These are phyloP conservation scores for Gnatocerus cornutus DNA, from an alignment of 2,888 invertebrate genomes.

Conservation along the genomic window DNA sequence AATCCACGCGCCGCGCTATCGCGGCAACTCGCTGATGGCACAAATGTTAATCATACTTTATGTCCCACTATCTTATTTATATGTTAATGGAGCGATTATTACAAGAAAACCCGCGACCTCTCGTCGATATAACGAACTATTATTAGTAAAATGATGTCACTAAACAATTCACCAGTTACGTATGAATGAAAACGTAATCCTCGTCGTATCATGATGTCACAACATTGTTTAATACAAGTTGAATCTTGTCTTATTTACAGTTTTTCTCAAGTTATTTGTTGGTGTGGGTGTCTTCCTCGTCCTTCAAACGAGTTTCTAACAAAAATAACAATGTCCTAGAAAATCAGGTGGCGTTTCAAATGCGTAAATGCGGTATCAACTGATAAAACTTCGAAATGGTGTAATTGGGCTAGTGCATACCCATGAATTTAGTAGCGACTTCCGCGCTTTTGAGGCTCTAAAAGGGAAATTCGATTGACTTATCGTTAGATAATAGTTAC, in stretches of 20 bases:
- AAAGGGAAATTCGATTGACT: not conserved
- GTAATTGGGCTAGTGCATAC: not conserved
- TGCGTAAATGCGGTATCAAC: conserved; percentile 19
- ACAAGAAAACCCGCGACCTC: conserved; percentile 43
- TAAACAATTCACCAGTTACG: conserved; percentile 50
- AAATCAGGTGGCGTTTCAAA: conserved; percentile 43
- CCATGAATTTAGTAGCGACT: not conserved
- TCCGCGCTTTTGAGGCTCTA: not conserved
- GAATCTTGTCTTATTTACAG: conserved; percentile 15
- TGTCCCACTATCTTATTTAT: conserved; percentile 27
- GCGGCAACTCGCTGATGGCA: not conserved
- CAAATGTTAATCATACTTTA: conserved; percentile 21
- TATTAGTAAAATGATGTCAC: conserved; percentile 56
- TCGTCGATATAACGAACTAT: conserved; percentile 43
- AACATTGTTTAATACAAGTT: conserved; percentile 28
- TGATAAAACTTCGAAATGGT: not conserved
- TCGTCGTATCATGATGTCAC: conserved; percentile 43
- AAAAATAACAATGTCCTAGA: conserved; percentile 24
- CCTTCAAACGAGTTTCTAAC: conserved; percentile 36
- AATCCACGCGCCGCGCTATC: not conserved
- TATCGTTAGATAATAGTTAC: too few species aligned
- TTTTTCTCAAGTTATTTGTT: conserved; percentile 10
- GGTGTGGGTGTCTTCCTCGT: conserved; percentile 33
- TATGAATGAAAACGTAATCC: conserved; percentile 57
- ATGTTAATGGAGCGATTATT: conserved; percentile 31